phyloP scores from a whole-genome alignment of 1,140 invertebrate genomes.

The Lasioglossum albipes region DNA sequence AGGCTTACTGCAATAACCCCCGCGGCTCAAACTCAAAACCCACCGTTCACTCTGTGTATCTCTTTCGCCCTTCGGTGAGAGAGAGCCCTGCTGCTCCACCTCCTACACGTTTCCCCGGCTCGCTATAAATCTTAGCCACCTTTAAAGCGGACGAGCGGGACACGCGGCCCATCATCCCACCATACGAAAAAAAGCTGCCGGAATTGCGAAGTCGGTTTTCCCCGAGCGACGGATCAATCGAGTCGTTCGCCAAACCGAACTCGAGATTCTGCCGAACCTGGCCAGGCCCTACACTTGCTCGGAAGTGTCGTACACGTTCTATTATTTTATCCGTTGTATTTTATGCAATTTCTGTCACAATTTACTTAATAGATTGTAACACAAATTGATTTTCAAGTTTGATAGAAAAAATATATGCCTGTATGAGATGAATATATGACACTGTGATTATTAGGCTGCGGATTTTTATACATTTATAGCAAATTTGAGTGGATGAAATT shows the following conservation, averaged over 20 bases:
- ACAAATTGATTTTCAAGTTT: too few species aligned
- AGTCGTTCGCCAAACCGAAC: background rate
- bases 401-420: too few species aligned
- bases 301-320: too few species aligned
- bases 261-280: background rate
- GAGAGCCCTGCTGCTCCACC: constrained; percentile 40
- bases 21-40: constrained; percentile 76
- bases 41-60: constrained; percentile 66
- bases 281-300: background rate
- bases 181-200: constrained; percentile 58
- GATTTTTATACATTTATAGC: too few species aligned
- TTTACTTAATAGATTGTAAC: too few species aligned
- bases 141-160: constrained; percentile 69
- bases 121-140: constrained; percentile 77
- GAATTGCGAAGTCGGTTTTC: background rate
- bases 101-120: constrained; percentile 52
- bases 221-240: background rate
- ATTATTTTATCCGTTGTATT: too few species aligned
- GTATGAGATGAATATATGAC: too few species aligned
- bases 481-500: too few species aligned
- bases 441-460: too few species aligned
- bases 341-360: too few species aligned
- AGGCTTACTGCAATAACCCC: constrained; percentile 80
- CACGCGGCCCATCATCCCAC: constrained; percentile 53
- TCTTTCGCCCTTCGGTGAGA: constrained; percentile 46